A percentile compares a stretch with the other conserved stretches of the same genome.
phyloP scores from a whole-genome alignment of 2,113 vertebrate genomes.

The Pungitius pungitius region DNA sequence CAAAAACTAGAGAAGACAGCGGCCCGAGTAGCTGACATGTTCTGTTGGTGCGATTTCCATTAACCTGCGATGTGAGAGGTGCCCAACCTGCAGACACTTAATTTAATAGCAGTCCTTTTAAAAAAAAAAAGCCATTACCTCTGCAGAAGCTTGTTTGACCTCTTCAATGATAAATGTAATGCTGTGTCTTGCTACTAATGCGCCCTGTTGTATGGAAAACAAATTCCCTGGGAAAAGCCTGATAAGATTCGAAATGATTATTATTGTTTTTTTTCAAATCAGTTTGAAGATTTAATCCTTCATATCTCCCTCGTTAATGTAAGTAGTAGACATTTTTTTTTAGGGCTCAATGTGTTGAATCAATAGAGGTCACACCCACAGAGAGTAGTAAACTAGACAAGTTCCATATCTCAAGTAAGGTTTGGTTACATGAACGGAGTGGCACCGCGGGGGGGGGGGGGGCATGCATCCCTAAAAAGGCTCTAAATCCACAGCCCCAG shows the following conservation, averaged over 20 bases:
- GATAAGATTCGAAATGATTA: neutral
- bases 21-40: neutral
- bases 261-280: no score
- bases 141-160: conserved; percentile 45
- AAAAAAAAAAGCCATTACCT: conserved; percentile 56
- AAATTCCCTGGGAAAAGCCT: neutral
- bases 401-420: no score
- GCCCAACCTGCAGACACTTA: conserved; percentile 53
- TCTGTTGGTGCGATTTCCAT: conserved; percentile 52
- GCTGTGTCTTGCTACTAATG: neutral
- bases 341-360: neutral
- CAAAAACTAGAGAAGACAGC: conserved; percentile 12
- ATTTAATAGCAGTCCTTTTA: conserved; percentile 57
- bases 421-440: no score
- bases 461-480: no score
- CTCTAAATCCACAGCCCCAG: no score
- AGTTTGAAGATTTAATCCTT: neutral
- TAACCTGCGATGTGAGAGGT: conserved; percentile 52
- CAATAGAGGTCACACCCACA: no score
- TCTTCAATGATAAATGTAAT: conserved; percentile 37
- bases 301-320: neutral
- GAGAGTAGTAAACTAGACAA: no score
- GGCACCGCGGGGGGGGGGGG: no score
- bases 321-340: no score
- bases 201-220: neutral